Evolutionary conservation across 2,888 invertebrate species (phyloP).

Genomic region (Cylloceria caligata): DNA sequence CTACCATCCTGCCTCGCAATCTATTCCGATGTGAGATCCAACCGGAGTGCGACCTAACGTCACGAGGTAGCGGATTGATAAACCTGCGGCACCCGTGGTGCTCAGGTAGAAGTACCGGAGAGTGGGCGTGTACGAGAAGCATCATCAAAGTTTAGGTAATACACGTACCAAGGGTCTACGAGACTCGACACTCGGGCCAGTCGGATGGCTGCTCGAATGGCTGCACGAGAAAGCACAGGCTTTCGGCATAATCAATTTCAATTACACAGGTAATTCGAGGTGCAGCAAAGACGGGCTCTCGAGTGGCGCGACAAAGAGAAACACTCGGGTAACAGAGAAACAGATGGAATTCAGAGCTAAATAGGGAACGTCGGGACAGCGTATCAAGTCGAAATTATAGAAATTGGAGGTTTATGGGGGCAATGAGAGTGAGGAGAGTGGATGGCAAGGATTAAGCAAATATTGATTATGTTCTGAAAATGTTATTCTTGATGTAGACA

Average conservation of each 20-base stretch:
- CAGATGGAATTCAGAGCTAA: not conserved
- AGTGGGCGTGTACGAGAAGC: slow-evolving; percentile 15
- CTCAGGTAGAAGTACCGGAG: not conserved
- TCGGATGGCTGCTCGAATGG: slow-evolving; percentile 48
- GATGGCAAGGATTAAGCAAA: not conserved
- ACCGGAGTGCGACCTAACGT: slow-evolving; percentile 43
- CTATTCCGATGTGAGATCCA: slow-evolving; percentile 51
- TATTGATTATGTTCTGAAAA: not conserved
- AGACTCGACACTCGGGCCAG: slow-evolving; percentile 63
- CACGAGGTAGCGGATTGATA: slow-evolving; percentile 29
- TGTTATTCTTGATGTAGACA: not conserved
- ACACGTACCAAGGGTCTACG: slow-evolving; percentile 65
- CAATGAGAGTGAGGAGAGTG: not conserved
- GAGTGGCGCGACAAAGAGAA: slow-evolving; percentile 12
- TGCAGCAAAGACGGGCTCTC: slow-evolving; percentile 28
- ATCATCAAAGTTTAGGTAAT: slow-evolving; percentile 68
- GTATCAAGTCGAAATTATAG: slow-evolving; percentile 34
- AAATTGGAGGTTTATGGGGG: not conserved
- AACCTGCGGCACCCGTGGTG: slow-evolving; percentile 28
- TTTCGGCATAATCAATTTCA: slow-evolving; percentile 69
- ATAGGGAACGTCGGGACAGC: slow-evolving; percentile 25
- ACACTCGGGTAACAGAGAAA: slow-evolving; percentile 16
- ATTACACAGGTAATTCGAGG: slow-evolving; percentile 68
- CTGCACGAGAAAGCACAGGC: slow-evolving; percentile 33
- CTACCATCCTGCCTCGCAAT: slow-evolving; percentile 39